Conservation (phyloP, 2,888 invertebrate species). For the Leptogaster cylindrica region DNA sequence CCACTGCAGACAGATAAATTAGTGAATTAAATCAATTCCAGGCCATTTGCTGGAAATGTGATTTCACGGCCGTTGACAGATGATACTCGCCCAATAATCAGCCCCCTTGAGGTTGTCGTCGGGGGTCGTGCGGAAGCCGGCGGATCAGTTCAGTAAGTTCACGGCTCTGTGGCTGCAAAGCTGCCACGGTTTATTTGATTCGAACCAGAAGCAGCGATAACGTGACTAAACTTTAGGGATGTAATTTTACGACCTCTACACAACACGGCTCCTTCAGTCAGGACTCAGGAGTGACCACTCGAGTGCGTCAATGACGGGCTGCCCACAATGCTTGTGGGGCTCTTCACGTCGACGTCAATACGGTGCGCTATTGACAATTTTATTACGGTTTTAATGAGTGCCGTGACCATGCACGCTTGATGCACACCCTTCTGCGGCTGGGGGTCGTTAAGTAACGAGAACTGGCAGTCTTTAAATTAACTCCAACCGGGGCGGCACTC, state of each 20-base stretch:
- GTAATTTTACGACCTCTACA: slow-evolving; percentile 34
- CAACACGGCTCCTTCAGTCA: slow-evolving; percentile 7
- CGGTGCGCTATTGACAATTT: slow-evolving; percentile 7
- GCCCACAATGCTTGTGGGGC: slow-evolving; percentile 2
- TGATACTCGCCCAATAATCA: slow-evolving; percentile 27
- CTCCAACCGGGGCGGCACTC: no score
- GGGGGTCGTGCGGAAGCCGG: neutral
- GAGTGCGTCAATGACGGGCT: neutral
- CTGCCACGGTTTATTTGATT: slow-evolving; percentile 32
- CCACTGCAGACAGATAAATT: slow-evolving; percentile 31
- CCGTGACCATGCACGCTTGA: slow-evolving; percentile 1
- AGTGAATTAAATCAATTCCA: slow-evolving; percentile 41
- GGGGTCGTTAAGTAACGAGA: slow-evolving; percentile 3
- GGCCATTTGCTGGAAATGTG: slow-evolving; percentile 36
- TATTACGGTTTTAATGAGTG: slow-evolving; percentile 28
- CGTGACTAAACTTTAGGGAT: slow-evolving; percentile 34
- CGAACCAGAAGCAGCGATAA: slow-evolving; percentile 35
- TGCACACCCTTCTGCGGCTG: neutral
- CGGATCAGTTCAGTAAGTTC: neutral
- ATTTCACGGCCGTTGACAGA: slow-evolving; percentile 23
- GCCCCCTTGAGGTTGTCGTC: neutral
- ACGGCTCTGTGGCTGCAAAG: slow-evolving; percentile 5
- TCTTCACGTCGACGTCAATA: slow-evolving; percentile 4
- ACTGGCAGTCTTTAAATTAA: slow-evolving; percentile 30
- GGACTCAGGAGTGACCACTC: neutral